These are phyloP conservation scores for Arenaria interpres DNA, from an alignment of 2,113 vertebrate species.

Conservation along the genomic window DNA sequence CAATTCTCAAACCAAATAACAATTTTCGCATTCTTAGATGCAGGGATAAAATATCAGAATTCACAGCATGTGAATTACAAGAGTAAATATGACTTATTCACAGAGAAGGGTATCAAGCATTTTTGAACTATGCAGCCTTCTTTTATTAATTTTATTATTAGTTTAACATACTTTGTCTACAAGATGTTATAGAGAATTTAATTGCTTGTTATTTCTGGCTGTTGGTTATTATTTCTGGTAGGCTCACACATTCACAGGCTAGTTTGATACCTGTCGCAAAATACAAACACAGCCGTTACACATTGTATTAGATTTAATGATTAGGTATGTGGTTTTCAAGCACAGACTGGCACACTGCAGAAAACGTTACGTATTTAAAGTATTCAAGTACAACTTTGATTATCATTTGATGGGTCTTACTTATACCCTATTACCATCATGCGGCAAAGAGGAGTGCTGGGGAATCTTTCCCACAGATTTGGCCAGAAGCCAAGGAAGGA, in stretches of 20 bases:
- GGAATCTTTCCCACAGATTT: neutral
- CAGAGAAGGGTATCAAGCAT: neutral
- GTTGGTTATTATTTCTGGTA: neutral
- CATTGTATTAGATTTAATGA: neutral
- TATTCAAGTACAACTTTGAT: neutral
- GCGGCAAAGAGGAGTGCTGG: neutral
- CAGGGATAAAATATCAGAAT: neutral
- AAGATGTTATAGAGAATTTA: neutral
- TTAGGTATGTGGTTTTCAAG: neutral
- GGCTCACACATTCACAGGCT: neutral
- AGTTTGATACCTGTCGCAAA: neutral
- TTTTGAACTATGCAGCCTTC: neutral
- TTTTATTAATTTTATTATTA: conserved; percentile 12
- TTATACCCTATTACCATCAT: neutral
- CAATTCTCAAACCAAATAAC: neutral
- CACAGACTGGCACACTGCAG: neutral
- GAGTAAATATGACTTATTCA: neutral
- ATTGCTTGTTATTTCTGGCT: neutral
- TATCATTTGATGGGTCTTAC: neutral
- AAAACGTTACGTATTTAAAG: neutral
- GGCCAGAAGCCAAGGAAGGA: neutral
- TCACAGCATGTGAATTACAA: neutral
- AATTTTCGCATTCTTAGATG: neutral
- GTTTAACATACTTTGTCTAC: neutral
- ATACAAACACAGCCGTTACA: neutral